Evolutionary conservation across 2,797 vertebrate species (phyloP).

Genomic region (Pitangus sulphuratus): DNA sequence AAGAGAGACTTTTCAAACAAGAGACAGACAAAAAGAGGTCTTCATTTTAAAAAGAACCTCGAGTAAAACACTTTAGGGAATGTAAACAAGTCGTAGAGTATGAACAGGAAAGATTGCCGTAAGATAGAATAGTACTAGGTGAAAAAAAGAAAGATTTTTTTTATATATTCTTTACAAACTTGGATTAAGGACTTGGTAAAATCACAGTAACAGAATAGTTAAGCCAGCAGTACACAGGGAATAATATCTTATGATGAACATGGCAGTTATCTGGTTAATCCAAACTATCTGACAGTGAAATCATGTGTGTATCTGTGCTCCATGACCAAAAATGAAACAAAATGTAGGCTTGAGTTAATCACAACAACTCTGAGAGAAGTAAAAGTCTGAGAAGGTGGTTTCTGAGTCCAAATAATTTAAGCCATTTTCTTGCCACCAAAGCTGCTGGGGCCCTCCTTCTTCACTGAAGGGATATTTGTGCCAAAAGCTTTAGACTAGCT

Average conservation of each 20-base stretch:
- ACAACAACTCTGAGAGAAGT: background rate
- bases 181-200: background rate
- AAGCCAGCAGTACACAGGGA: background rate
- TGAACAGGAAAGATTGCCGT: background rate
- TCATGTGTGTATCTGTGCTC: fast-evolving
- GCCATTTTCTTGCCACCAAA: background rate
- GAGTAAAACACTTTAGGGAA: background rate
- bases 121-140: background rate
- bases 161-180: background rate
- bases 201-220: background rate
- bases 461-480: background rate
- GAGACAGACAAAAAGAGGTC: background rate
- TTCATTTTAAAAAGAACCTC: background rate
- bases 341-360: background rate
- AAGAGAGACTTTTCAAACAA: background rate
- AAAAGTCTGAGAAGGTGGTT: background rate
- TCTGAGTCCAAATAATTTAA: background rate
- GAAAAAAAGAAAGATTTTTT: background rate
- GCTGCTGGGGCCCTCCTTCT: background rate
- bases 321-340: background rate
- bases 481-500: background rate
- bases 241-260: background rate
- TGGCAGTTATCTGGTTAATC: background rate
- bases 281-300: background rate
- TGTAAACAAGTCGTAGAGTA: background rate